These are phyloP conservation scores for Euclidia mi DNA, from an alignment of 2,888 invertebrate species.

Conservation along the genomic window DNA sequence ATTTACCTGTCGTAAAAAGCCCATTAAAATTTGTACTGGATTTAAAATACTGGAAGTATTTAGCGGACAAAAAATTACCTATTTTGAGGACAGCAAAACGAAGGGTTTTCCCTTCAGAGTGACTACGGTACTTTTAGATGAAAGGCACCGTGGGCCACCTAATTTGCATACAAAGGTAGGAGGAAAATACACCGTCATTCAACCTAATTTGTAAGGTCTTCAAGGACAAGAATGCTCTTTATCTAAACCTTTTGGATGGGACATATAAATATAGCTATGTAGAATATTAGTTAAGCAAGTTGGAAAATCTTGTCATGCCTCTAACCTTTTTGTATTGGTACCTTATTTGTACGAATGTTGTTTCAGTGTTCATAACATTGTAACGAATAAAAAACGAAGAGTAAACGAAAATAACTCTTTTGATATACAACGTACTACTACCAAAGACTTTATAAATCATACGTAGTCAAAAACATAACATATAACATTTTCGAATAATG, in stretches of 20 bases:
- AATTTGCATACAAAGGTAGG: constrained; percentile 27
- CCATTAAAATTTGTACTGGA: no score
- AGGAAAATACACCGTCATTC: constrained; percentile 25
- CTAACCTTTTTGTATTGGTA: no score
- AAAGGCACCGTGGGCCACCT: constrained; percentile 19
- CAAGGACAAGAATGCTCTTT: constrained; percentile 13
- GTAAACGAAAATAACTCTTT: no score
- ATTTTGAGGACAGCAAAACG: not conserved
- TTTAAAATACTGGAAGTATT: not conserved
- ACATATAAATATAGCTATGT: constrained; percentile 11
- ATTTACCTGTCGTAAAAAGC: no score
- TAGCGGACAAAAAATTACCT: not conserved
- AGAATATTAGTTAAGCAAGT: not conserved
- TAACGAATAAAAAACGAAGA: no score
- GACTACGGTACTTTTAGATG: constrained; percentile 18
- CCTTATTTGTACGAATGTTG: no score
- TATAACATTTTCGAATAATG: no score
- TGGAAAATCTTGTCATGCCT: no score
- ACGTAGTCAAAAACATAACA: no score
- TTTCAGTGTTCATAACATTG: no score
- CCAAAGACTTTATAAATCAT: no score
- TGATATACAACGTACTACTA: no score
- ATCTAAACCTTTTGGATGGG: constrained; percentile 14
- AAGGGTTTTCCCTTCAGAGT: constrained; percentile 14
- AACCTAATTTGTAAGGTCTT: constrained; percentile 24